A percentile compares a stretch with the other conserved stretches of the same genome.
Conservation (phyloP, 2,113 vertebrate species). For the Onychostruthus taczanowskii region DNA sequence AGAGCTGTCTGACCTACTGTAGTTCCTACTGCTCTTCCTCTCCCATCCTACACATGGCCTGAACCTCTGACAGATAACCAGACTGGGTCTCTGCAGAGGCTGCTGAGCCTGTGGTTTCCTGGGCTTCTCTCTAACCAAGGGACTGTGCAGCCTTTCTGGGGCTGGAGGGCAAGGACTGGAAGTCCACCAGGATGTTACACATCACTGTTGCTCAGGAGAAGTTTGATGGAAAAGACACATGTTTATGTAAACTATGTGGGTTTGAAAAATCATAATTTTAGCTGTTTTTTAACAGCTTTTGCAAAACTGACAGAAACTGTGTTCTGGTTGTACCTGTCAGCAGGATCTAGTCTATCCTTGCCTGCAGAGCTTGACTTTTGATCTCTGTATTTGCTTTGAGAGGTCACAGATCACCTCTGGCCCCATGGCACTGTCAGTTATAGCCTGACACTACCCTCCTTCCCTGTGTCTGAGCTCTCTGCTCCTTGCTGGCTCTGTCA, state of each 20-base stretch:
- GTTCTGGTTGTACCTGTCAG: neutral
- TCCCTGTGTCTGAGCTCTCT: neutral
- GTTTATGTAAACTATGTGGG: neutral
- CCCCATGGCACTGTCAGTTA: neutral
- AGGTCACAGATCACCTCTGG: neutral
- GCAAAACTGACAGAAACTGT: neutral
- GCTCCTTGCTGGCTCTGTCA: neutral
- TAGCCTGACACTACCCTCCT: neutral
- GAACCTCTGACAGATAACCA: neutral
- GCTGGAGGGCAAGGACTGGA: neutral
- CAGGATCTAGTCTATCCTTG: neutral
- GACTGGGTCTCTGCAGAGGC: neutral
- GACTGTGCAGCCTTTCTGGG: neutral
- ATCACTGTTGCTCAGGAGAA: rapidly evolving
- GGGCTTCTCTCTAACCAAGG: neutral
- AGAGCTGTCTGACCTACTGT: neutral
- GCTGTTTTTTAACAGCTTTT: neutral
- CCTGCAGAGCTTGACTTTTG: neutral
- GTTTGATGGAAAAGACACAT: neutral
- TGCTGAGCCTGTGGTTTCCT: neutral
- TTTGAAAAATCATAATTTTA: neutral
- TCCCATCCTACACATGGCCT: neutral
- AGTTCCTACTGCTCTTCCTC: neutral
- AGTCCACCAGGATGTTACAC: rapidly evolving
- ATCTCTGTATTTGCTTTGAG: neutral